Evolutionary conservation across 2,888 invertebrate genomes (phyloP).

Genomic region (Sarcophaga carnaria): DNA sequence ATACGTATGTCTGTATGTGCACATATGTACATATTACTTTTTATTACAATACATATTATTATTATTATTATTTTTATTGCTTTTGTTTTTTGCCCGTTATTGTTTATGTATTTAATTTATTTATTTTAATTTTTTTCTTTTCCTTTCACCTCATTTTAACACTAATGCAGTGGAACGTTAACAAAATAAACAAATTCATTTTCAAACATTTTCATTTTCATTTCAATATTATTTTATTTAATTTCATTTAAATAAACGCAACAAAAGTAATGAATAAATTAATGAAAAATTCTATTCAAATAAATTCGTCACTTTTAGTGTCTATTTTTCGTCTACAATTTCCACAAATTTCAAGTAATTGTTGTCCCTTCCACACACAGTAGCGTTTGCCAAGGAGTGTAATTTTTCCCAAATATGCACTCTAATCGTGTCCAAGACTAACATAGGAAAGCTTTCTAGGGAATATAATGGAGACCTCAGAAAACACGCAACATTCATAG

Average conservation of each 20-base stretch:
- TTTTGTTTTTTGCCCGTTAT: not conserved
- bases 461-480: no score
- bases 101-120: not conserved
- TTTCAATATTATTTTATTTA: not conserved
- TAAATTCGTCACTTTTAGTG: no score
- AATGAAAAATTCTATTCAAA: no score
- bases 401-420: no score
- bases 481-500: no score
- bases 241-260: constrained; percentile 6
- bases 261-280: not conserved
- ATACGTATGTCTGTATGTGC: no score
- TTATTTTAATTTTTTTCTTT: not conserved
- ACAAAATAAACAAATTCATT: constrained; percentile 24
- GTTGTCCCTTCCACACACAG: no score
- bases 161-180: constrained; percentile 39
- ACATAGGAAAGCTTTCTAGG: no score
- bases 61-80: not conserved
- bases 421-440: no score
- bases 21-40: not conserved
- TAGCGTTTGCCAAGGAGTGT: no score
- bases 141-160: not conserved
- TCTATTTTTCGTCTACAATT: no score
- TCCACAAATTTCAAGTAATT: no score
- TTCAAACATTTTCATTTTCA: constrained; percentile 22
- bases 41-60: not conserved